These are phyloP conservation scores for Phengaris alcon DNA, from an alignment of 2,888 invertebrate genomes.

Conservation along the genomic window DNA sequence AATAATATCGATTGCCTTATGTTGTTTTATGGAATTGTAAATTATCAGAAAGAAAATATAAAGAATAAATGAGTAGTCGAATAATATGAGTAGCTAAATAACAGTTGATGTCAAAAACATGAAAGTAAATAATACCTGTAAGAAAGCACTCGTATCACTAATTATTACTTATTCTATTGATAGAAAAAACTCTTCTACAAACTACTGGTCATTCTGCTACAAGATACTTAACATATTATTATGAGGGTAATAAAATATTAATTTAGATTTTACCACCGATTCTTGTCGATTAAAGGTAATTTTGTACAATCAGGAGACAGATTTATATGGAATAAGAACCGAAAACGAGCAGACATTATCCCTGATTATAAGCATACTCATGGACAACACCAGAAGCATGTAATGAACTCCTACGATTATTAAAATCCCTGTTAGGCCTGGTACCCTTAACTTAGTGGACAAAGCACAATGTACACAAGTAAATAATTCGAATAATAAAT, in stretches of 20 bases:
- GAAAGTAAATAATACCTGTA: not conserved
- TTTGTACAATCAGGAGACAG: no score
- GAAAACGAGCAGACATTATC: no score
- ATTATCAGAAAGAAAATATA: not conserved
- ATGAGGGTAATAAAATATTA: not conserved
- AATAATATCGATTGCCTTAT: no score
- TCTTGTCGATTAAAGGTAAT: not conserved
- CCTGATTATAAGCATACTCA: no score
- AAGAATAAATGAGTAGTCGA: not conserved
- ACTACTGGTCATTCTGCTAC: not conserved
- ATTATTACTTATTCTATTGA: not conserved
- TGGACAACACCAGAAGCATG: no score
- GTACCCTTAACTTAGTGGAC: no score
- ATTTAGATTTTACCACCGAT: not conserved
- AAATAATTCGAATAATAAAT: no score
- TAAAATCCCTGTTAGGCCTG: no score
- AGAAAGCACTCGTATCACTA: not conserved
- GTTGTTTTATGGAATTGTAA: not conserved
- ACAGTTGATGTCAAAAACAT: not conserved
- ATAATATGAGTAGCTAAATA: not conserved
- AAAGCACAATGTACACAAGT: no score
- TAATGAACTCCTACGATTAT: no score
- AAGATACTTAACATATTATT: not conserved
- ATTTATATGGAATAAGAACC: no score
- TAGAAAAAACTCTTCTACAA: not conserved